A percentile compares a stretch with the other conserved stretches of the same genome.
Conservation (phyloP, 2,797 vertebrate species). For the Enteromius trimaculatus region DNA sequence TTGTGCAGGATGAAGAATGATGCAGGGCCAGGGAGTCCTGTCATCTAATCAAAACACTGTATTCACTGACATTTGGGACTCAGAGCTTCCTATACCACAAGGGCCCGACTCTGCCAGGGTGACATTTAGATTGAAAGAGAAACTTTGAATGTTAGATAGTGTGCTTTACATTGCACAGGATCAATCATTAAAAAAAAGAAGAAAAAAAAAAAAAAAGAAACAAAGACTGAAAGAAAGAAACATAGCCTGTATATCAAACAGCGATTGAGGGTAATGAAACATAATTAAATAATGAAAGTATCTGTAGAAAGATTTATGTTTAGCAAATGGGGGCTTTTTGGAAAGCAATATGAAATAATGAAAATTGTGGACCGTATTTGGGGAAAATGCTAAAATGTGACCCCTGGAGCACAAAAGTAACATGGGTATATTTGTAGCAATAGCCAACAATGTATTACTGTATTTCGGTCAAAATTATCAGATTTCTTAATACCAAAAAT, state of each 20-base stretch:
- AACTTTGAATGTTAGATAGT: constrained; percentile 65
- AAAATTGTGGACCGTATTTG: constrained; percentile 41
- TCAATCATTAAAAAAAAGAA: constrained; percentile 43
- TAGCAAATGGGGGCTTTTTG: constrained; percentile 29
- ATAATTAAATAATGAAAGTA: not conserved
- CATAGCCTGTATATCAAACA: constrained; percentile 38
- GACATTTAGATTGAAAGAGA: constrained; percentile 76
- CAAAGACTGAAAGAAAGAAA: constrained; percentile 5
- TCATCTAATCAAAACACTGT: constrained; percentile 63
- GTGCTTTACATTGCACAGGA: constrained; percentile 60
- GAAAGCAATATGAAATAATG: constrained; percentile 25
- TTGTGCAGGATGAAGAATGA: constrained; percentile 49
- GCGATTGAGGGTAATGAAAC: not conserved
- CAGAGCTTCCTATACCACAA: constrained; percentile 71
- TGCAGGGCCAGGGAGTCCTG: constrained; percentile 48
- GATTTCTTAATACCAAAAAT: too few species aligned
- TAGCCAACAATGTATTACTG: too few species aligned
- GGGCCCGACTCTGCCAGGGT: constrained; percentile 72
- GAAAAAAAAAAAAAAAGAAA: not conserved
- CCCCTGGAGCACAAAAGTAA: too few species aligned
- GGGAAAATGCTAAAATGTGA: constrained; percentile 41
- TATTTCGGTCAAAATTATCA: too few species aligned
- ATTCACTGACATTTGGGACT: constrained; percentile 78
- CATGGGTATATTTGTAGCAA: too few species aligned
- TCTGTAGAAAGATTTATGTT: constrained; percentile 33